phyloP scores from a whole-genome alignment of 2,797 vertebrate genomes.

The Protosalanx chinensis region DNA sequence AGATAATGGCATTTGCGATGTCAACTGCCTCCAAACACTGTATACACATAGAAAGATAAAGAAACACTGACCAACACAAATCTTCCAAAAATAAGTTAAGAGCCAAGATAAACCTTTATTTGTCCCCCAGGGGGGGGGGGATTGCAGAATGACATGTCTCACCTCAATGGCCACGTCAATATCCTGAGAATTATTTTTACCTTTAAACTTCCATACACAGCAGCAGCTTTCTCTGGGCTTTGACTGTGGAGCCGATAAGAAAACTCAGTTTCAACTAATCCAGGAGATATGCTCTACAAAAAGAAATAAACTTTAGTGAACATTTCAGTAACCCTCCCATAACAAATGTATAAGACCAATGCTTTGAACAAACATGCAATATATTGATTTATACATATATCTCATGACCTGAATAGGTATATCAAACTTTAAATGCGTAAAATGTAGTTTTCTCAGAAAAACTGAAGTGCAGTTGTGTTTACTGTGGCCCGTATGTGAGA shows the following conservation, averaged over 20 bases:
- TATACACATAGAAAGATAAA: background rate
- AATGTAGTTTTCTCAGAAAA: background rate
- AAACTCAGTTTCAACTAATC: conserved; percentile 84
- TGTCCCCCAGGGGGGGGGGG: too few relatives aligned
- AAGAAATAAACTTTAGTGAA: conserved; percentile 22
- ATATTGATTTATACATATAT: background rate
- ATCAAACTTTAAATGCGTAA: background rate
- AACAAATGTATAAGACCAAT: background rate
- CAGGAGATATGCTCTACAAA: conserved; percentile 85
- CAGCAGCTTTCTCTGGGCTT: conserved; percentile 74
- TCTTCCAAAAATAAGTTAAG: too few relatives aligned
- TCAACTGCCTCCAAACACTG: conserved; percentile 82
- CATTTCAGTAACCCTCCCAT: background rate
- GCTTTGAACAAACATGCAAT: background rate
- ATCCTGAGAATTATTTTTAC: conserved; percentile 53
- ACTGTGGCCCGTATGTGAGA: conserved; percentile 84
- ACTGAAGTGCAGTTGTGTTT: conserved; percentile 38
- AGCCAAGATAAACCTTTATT: too few relatives aligned
- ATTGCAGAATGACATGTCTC: background rate
- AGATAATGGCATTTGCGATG: conserved; percentile 78
- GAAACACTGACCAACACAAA: background rate
- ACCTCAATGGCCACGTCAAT: background rate
- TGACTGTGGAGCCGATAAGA: conserved; percentile 70
- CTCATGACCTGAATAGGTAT: background rate
- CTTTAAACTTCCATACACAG: conserved; percentile 72